Evolutionary conservation across 2,888 invertebrate species (phyloP).

Genomic region (Plagodis pulveraria): DNA sequence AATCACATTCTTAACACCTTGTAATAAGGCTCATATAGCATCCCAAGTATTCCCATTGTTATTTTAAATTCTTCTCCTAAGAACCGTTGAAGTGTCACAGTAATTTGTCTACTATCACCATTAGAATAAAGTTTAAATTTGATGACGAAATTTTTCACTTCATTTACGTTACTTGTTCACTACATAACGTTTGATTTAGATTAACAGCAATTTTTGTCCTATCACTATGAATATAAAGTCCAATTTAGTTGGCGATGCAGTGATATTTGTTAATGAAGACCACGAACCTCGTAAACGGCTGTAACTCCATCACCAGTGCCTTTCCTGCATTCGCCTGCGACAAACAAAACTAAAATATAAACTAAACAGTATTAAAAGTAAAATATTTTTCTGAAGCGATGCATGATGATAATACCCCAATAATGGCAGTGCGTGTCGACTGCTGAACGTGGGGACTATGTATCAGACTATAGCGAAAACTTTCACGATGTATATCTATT

Average conservation of each 20-base stretch:
- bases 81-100: slow-evolving; percentile 8
- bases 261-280: neutral
- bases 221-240: slow-evolving; percentile 16
- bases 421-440: too few relatives aligned
- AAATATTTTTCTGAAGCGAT: neutral
- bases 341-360: too few relatives aligned
- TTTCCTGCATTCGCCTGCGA: slow-evolving; percentile 24
- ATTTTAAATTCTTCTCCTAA: neutral
- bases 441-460: too few relatives aligned
- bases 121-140: slow-evolving; percentile 17
- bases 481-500: too few relatives aligned
- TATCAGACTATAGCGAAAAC: too few relatives aligned
- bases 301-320: slow-evolving; percentile 8
- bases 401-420: neutral
- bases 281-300: slow-evolving; percentile 1
- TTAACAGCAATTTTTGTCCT: slow-evolving; percentile 15
- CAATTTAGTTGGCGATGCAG: slow-evolving; percentile 12
- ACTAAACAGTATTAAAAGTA: neutral
- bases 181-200: neutral
- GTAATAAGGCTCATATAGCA: slow-evolving; percentile 23
- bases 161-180: too few relatives aligned
- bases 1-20: slow-evolving; percentile 24
- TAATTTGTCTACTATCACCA: slow-evolving; percentile 15
- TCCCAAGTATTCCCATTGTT: slow-evolving; percentile 1
- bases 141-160: slow-evolving; percentile 4